Evolutionary conservation across 2,113 vertebrate species (phyloP), one percentile per base, ranked within the genome.

Genomic region (Oryzias woworae): DNA sequence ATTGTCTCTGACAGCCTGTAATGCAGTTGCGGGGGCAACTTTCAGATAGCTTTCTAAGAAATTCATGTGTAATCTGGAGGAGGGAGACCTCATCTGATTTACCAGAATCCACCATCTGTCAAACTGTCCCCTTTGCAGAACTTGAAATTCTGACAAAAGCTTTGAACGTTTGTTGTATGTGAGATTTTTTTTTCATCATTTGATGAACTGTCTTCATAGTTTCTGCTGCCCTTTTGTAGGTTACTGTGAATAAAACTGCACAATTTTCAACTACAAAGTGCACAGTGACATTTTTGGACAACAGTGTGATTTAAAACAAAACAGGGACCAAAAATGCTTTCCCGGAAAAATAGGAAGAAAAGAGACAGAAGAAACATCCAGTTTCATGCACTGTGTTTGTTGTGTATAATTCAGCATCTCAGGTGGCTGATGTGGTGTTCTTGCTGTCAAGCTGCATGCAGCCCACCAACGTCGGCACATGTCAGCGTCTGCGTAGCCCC

Each of bases 341-440:
- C 5, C 26, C 2, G 15, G 23, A 14, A 5, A 51, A 26, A 26
- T 15, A 23, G 4, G 26, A 15, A 8, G 13, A n/a, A 31, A 17
- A 8, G 24, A 48, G 7, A 48, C 13, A 7, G 10, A 23, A 54
- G n/a, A 42, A 36, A 24, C 14, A 55, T 28, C 28, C 31, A 46
- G 31, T 47, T 48, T 55, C 7, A 14, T 55, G 18, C 5, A 5
- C 28, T 56, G 28, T 48, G 26, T 56, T 49, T 47, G 4, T 56
- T n/a, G 43, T 66, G 14, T 42, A 66, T 57, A 50, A 66, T 66
- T 56, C 42, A 57, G 22, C 24, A 2, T 43, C n/a, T 18, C 31
- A 24, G 17, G 44, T 22, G 15, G 26, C 52, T 63, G 23, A 36
- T 48, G 31, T 56, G 57, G 53, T 31, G 12, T 26, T 49, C 63